Evolutionary conservation across 2,888 invertebrate genomes (phyloP).

Genomic region (Hecatera dysodea): DNA sequence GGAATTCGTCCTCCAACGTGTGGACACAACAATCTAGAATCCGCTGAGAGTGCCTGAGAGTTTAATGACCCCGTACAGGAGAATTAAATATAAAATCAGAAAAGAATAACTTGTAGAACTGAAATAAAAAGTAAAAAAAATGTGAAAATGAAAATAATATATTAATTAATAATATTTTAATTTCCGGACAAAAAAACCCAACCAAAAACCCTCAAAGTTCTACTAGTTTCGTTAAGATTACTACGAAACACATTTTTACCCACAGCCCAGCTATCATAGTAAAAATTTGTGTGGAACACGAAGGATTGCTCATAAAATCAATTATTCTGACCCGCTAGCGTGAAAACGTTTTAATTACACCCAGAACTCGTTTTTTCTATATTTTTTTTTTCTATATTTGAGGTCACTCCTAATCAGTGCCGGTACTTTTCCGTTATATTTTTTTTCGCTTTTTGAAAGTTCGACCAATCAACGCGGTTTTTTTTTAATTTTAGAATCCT

Average conservation of each 20-base stretch:
- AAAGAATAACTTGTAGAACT: too few species aligned
- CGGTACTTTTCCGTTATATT: conserved; percentile 67
- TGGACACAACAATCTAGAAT: too few species aligned
- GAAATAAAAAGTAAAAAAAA: too few species aligned
- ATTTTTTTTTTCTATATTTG: conserved; percentile 50
- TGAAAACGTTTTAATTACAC: conserved; percentile 67
- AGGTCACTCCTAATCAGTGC: conserved; percentile 61
- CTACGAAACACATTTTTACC: conserved; percentile 29
- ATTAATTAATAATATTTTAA: too few species aligned
- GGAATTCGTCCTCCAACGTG: too few species aligned
- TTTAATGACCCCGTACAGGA: too few species aligned
- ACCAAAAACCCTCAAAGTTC: neutral
- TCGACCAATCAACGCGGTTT: conserved; percentile 52
- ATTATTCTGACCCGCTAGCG: conserved; percentile 60
- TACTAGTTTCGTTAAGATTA: conserved; percentile 23
- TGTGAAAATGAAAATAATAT: too few species aligned
- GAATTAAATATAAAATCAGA: too few species aligned
- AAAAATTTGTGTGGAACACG: conserved; percentile 59
- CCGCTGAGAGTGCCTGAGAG: too few species aligned
- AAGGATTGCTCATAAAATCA: conserved; percentile 66
- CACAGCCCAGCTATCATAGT: conserved; percentile 42
- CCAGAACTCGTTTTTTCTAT: conserved; percentile 57
- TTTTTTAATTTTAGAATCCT: conserved; percentile 44
- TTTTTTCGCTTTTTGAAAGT: conserved; percentile 50
- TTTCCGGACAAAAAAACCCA: too few species aligned